A percentile compares a stretch with the other conserved stretches of the same genome.
Conservation (phyloP, 2,888 invertebrate genomes). For the Adineta ricciae region DNA sequence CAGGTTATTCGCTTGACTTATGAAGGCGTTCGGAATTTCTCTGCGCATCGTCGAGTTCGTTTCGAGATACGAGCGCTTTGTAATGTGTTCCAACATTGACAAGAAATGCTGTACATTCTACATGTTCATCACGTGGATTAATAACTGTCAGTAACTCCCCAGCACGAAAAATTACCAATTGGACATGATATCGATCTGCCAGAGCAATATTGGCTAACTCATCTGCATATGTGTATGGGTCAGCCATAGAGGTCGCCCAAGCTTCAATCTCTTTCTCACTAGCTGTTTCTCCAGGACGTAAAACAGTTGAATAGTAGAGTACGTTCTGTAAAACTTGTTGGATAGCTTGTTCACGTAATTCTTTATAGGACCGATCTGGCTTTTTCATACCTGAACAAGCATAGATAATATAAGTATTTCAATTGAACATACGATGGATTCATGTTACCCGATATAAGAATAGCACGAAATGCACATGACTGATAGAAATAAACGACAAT, state of each 20-base stretch:
- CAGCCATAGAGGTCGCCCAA: background rate
- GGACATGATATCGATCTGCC: background rate
- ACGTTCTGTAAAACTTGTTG: background rate
- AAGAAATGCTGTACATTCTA: background rate
- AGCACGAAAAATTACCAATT: constrained; percentile 2
- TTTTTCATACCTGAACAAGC: background rate
- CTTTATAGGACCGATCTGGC: background rate
- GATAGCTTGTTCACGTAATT: background rate
- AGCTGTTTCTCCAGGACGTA: background rate
- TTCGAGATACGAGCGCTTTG: background rate
- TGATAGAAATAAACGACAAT: background rate
- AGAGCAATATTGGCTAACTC: background rate
- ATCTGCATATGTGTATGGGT: background rate
- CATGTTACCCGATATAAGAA: background rate
- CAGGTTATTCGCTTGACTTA: background rate
- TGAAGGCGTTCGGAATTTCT: background rate
- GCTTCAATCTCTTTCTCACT: background rate
- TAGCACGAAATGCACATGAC: background rate
- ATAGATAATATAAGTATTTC: background rate
- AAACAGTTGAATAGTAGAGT: background rate
- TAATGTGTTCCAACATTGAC: background rate
- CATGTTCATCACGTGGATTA: background rate
- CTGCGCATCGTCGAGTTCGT: background rate
- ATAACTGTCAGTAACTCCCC: background rate
- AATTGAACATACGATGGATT: too few relatives aligned